A percentile compares a stretch with the other conserved stretches of the same genome.
Conservation (phyloP, 1,140 invertebrate species). For the Hylaeus volcanicus region DNA sequence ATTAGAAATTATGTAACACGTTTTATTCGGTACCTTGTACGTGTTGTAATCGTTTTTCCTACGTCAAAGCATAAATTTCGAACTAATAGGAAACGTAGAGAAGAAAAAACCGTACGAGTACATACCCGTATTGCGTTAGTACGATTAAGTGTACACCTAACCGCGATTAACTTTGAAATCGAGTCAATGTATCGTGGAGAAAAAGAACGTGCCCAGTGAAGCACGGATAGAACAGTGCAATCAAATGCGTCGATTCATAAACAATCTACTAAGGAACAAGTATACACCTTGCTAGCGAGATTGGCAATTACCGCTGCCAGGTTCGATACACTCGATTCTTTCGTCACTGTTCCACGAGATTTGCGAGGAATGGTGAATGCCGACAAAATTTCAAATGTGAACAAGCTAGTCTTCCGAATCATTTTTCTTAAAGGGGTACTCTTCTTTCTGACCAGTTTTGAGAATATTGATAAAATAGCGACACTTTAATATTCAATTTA, state of each 20-base stretch:
- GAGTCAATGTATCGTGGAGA: slow-evolving; percentile 3
- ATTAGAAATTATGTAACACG: neutral
- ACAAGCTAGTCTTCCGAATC: neutral
- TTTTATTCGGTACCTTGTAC: neutral
- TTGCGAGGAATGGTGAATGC: neutral
- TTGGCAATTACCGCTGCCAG: slow-evolving; percentile 21
- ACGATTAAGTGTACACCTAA: too few relatives aligned
- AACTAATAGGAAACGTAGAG: neutral
- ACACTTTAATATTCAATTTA: too few relatives aligned
- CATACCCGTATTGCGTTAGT: neutral
- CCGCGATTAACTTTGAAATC: slow-evolving; percentile 7
- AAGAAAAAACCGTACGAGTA: neutral
- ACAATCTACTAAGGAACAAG: slow-evolving; percentile 1
- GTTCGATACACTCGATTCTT: slow-evolving; percentile 35
- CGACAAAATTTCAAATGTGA: neutral
- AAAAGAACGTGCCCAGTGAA: slow-evolving; percentile 23
- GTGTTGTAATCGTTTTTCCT: neutral
- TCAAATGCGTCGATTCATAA: slow-evolving; percentile 29
- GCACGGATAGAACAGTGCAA: slow-evolving; percentile 35
- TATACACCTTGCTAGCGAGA: neutral
- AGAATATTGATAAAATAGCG: too few relatives aligned
- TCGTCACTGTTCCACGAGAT: neutral
- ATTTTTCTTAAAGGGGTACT: too few relatives aligned
- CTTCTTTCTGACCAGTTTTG: too few relatives aligned
- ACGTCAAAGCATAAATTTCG: neutral